phyloP scores from a whole-genome alignment of 1,140 invertebrate genomes.

The Atta texana region DNA sequence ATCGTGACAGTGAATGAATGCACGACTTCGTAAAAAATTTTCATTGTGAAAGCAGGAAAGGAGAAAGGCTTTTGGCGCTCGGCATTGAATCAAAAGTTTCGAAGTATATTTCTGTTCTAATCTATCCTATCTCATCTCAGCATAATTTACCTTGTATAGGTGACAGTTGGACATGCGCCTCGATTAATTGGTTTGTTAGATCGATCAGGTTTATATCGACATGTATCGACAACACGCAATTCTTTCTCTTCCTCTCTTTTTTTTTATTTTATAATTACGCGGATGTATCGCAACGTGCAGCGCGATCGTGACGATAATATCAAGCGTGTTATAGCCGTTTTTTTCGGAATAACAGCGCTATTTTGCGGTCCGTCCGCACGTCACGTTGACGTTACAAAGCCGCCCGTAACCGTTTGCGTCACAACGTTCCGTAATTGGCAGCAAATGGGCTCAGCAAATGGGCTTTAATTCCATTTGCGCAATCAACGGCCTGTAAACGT shows the following conservation, averaged over 20 bases:
- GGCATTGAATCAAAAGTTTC: neutral
- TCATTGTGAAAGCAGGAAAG: neutral
- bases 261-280: neutral
- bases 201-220: neutral
- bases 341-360: conserved; percentile 55
- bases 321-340: conserved; percentile 31
- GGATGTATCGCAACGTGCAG: neutral
- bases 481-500: conserved; percentile 74
- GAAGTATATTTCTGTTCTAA: neutral
- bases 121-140: neutral
- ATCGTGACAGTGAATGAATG: neutral
- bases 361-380: conserved; percentile 36
- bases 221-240: neutral
- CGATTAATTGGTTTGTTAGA: conserved; percentile 39
- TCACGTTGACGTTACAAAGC: conserved; percentile 70
- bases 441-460: conserved; percentile 76
- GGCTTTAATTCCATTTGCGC: conserved; percentile 79
- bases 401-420: conserved; percentile 66
- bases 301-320: neutral
- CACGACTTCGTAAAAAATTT: neutral
- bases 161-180: neutral
- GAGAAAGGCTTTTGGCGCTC: neutral
- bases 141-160: neutral
- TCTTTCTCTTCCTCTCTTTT: neutral
- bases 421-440: conserved; percentile 76